Evolutionary conservation across 1,140 invertebrate species (phyloP).

Genomic region (Ostrea denselamellosa): DNA sequence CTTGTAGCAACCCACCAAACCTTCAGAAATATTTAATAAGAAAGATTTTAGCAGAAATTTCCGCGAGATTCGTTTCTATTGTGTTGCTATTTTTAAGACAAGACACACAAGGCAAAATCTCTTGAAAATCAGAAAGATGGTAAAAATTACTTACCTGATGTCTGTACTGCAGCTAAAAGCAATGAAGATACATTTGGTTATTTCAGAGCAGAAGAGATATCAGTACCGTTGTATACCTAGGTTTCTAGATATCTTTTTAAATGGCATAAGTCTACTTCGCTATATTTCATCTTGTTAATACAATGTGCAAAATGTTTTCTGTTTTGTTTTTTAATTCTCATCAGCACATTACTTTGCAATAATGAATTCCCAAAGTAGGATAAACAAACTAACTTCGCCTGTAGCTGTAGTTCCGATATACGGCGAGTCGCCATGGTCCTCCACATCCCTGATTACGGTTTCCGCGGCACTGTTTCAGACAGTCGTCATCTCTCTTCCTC

Average conservation of each 20-base stretch:
- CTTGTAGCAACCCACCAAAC: constrained; percentile 6
- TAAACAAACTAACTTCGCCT: neutral
- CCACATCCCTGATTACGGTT: neutral
- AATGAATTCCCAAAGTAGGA: no score
- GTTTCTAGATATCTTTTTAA: neutral
- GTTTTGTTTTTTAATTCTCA: no score
- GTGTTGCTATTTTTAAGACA: neutral
- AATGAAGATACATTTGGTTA: neutral
- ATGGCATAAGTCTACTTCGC: neutral
- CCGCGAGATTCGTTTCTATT: no score
- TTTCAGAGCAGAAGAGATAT: neutral
- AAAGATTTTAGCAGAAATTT: neutral
- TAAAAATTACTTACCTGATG: neutral
- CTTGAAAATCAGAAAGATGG: neutral
- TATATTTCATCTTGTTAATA: neutral
- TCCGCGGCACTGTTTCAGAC: neutral
- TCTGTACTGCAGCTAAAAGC: neutral
- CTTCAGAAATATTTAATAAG: neutral
- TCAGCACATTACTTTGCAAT: no score
- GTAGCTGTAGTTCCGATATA: constrained; percentile 15
- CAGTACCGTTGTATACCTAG: neutral
- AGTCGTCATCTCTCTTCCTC: neutral
- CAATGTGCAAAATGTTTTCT: no score
- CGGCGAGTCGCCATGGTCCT: neutral
- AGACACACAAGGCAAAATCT: neutral